Conservation (phyloP, 1,140 invertebrate genomes). For the Orius insidiosus region DNA sequence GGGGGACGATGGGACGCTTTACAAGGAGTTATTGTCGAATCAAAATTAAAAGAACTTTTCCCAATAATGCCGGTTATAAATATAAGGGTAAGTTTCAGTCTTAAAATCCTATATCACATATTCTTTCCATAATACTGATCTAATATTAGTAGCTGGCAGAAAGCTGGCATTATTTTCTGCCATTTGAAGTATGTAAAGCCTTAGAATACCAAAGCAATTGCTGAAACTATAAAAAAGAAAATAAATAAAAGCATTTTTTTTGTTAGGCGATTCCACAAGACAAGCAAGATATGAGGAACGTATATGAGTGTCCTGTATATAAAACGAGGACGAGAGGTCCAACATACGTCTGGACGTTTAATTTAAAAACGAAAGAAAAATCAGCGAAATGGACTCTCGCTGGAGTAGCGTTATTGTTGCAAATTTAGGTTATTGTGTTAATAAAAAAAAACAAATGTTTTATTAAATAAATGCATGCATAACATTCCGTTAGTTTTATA, state of each 20-base stretch:
- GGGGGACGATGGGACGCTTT: constrained; percentile 83
- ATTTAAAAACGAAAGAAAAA: constrained; percentile 86
- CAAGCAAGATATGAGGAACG: constrained; percentile 76
- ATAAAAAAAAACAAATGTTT: neutral
- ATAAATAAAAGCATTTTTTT: too few species aligned
- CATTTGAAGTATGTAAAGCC: neutral
- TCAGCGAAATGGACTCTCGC: constrained; percentile 86
- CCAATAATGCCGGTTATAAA: constrained; percentile 90
- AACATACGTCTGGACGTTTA: constrained; percentile 93
- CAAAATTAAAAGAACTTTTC: constrained; percentile 77
- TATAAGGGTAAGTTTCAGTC: constrained; percentile 41
- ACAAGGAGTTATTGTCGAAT: constrained; percentile 74
- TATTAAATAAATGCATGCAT: constrained; percentile 1
- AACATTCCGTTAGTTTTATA: neutral
- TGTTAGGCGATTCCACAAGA: constrained; percentile 77
- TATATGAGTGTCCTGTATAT: constrained; percentile 92
- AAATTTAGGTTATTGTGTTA: constrained; percentile 36
- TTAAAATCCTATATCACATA: constrained; percentile 1
- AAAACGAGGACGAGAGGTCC: constrained; percentile 78
- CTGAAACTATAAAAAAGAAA: constrained; percentile 3
- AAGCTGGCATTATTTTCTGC: neutral
- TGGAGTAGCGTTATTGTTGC: constrained; percentile 75
- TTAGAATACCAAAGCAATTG: neutral
- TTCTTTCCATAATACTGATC: neutral
- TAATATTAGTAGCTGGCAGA: neutral